phyloP scores from a whole-genome alignment of 30 jellyfish, hydroid and myxozoan species.

The Aurelia sp. region DNA sequence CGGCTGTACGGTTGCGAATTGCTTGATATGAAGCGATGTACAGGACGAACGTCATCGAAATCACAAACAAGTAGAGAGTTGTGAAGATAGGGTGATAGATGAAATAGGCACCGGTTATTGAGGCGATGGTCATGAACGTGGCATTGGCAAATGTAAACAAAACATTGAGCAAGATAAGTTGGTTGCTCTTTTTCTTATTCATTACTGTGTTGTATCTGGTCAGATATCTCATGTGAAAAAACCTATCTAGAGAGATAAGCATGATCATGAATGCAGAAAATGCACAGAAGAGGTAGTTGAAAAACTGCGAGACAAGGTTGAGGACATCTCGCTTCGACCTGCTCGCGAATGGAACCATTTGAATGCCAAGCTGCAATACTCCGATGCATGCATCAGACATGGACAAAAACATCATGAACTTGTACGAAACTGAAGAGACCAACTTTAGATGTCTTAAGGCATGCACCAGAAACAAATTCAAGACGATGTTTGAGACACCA shows the following conservation, averaged over 20 bases:
- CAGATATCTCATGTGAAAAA: conserved; percentile 52
- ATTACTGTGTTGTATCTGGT: conserved; percentile 25
- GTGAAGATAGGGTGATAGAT: conserved; percentile 5
- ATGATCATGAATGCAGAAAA: conserved; percentile 54
- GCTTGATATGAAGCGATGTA: conserved; percentile 19
- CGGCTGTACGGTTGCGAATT: background rate
- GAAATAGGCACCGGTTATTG: conserved; percentile 21
- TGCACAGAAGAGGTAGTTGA: conserved; percentile 6
- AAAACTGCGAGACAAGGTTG: conserved; percentile 13
- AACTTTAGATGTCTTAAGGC: conserved; percentile 29
- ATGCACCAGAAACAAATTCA: conserved; percentile 37
- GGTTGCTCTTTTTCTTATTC: conserved; percentile 2
- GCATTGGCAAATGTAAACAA: background rate
- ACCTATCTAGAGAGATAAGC: conserved; percentile 33
- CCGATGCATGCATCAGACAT: conserved; percentile 50
- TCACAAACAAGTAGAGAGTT: background rate
- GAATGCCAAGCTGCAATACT: conserved; percentile 30
- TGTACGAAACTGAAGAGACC: conserved; percentile 12
- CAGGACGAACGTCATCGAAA: background rate
- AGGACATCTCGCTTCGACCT: background rate
- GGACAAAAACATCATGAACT: conserved; percentile 36
- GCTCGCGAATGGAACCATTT: conserved; percentile 18
- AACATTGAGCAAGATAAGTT: background rate
- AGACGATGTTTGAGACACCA: conserved; percentile 17
- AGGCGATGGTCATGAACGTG: conserved; percentile 7